phyloP scores from a whole-genome alignment of 2,888 invertebrate species.

The Branchellion lobata region DNA sequence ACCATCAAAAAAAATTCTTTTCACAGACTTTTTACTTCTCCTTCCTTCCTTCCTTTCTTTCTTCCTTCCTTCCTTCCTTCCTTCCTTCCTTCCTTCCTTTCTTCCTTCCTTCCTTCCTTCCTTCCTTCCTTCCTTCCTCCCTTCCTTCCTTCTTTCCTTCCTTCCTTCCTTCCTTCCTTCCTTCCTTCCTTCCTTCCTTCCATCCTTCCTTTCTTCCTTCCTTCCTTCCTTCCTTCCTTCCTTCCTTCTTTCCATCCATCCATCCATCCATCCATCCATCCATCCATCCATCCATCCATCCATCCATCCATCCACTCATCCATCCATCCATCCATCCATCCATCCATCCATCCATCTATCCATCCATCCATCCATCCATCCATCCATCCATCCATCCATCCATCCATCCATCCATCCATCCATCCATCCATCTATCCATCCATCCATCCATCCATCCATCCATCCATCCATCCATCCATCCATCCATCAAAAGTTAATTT shows the following conservation, averaged over 20 bases:
- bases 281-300: not conserved
- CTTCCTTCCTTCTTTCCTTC: conserved; percentile 1
- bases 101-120: not conserved
- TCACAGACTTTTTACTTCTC: conserved; percentile 31
- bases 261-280: not conserved
- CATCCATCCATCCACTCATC: not conserved
- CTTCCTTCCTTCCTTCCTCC: conserved; percentile 7
- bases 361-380: not conserved
- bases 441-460: no score
- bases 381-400: not conserved
- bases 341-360: not conserved
- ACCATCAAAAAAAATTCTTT: no score
- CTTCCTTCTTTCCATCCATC: conserved; percentile 2
- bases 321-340: not conserved
- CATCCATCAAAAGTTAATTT: no score
- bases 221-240: conserved; percentile 13
- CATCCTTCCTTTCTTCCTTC: conserved; percentile 8
- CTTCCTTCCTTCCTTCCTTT: conserved; percentile 49
- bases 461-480: no score
- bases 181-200: conserved; percentile 6
- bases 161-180: not conserved
- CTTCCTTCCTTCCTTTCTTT: conserved; percentile 48
- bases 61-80: conserved; percentile 51
- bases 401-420: not conserved
- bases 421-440: no score